Base-by-base conservation (phyloP, 2,888 invertebrate genomes). In the Rutpela maculata region DNA sequence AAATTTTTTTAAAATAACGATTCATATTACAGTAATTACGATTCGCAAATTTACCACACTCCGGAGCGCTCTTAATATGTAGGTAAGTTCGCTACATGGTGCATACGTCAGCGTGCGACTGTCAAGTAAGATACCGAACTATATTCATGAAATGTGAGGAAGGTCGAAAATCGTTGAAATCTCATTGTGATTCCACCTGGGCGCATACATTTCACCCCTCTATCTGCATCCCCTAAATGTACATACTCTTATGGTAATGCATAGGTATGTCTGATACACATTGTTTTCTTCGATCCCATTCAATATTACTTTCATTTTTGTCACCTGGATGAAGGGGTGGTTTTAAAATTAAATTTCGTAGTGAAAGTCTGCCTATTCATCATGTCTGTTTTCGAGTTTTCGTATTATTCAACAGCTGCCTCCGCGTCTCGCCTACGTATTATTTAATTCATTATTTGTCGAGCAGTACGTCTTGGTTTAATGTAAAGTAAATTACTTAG, bases 251-350 rank as follows among this genome's bases (percentile, higher is more conserved):
- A 78, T 78, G 75, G 78, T 74, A 78, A 78, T 78, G 65, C 56
- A 71, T 26, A 66, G 59, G 38, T 57, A 43, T 62, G 43, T 22
- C 65, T 12, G 65, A 65, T 38, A 17, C 19, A 66, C 60, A 72
- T 78, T 71, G 76, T 78, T 73, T 76, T 74, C 62, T 74, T 68
- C 68, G 50, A 59, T 62, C 69, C 73, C 60, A 66, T 76, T 38
- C 57, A 72, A 78, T 72, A 78, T 78, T 78, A 78, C 73, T 78
- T 78, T 74, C 69, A 74, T 70, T 76, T 76, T 76, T 74, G 76
- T 78, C 78, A 78, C 78, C 78, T 78, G 78, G 78, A 67, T 69
- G 78, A 76, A 78, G 74, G 67, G 78, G 78, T 73, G 65, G 76
- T 68, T 31, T 60, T 66, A 59, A 60, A 73, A 68, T 72, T 69